These are phyloP conservation scores for Teinopalpus imperialis DNA, from an alignment of 2,888 invertebrate genomes.

Conservation along the genomic window DNA sequence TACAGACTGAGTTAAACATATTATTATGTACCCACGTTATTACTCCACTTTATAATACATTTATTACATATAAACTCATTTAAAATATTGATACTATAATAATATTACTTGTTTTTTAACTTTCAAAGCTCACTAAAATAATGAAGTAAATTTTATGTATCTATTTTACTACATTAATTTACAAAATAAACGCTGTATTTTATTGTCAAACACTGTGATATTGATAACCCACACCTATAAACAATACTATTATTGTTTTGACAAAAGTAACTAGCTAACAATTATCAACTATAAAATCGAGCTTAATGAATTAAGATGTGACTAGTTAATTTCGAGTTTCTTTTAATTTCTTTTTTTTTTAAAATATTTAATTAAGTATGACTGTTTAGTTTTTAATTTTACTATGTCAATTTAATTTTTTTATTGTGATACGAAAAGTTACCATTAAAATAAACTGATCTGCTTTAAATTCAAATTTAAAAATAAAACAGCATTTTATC, in stretches of 20 bases:
- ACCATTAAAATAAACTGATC: conserved; percentile 18
- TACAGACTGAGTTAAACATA: conserved; percentile 23
- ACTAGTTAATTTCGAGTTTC: conserved; percentile 30
- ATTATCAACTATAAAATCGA: conserved; percentile 26
- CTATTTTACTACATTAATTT: conserved; percentile 26
- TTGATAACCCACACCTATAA: conserved; percentile 18
- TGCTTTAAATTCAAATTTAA: conserved; percentile 15
- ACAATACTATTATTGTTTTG: conserved; percentile 16
- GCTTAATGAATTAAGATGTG: conserved; percentile 23
- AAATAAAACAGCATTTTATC: conserved; percentile 21
- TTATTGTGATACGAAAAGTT: conserved; percentile 23
- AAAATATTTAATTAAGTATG: conserved; percentile 12
- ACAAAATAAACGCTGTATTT: conserved; percentile 19
- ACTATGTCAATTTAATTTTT: neutral
- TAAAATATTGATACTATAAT: conserved; percentile 5
- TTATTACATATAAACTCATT: too few relatives aligned
- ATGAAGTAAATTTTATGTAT: conserved; percentile 11
- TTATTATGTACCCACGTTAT: conserved; percentile 15
- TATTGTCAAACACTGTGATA: conserved; percentile 41
- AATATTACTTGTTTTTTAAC: neutral
- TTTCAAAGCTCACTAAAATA: conserved; percentile 15
- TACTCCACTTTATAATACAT: conserved; percentile 12
- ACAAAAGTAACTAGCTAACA: conserved; percentile 17
- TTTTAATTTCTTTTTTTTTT: conserved; percentile 21
- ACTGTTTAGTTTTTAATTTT: conserved; percentile 3